Evolutionary conservation across 2,113 vertebrate genomes (phyloP), one percentile per base, ranked within the genome.

Genomic region (Camelus dromedarius): DNA sequence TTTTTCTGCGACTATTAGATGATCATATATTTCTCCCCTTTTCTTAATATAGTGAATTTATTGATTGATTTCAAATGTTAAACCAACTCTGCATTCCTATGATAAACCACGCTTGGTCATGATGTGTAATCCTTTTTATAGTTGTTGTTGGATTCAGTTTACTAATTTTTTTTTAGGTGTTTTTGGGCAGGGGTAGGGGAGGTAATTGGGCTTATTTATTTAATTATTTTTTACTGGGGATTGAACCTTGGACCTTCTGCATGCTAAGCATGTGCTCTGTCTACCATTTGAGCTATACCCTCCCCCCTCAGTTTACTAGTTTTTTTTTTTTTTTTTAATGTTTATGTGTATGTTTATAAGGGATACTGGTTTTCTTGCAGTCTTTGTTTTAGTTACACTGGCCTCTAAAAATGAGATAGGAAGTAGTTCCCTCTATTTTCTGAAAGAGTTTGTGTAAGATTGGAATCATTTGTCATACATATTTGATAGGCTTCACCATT

Each of bases 1-100:
- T 84, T 85, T 91, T 89, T 96, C 42, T 83, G 8, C 0, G 28
- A 60, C 42, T 89, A 6, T 92, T 89, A 96, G 14, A 62, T 89
- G 60, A 73, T 79, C 20, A 38, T 83, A 14, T 10, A 6, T n/a
- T 75, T 82, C 73, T 60, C 58, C 14, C 11, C 19, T 66, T 67
- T 42, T 93, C 24, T 73, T 89, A 73, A 11, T 88, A 62, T 26
- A 16, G 19, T 92, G 24, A 96, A 73, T 81, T 85, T 19, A 62
- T 4, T 88, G 30, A 58, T 72, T 72, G 64, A 60, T 77, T 92
- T 92, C n/a, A 95, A 5, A 56, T 89, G 26, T 94, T 92, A 50
- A 70, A 82, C 6, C 52, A 58, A 22, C 16, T 18, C 67, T 82
- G 24, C 32, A 1, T 92, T 87, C 8, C 42, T 90, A 54, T 18